Conservation (phyloP, 2,888 invertebrate genomes). For the Cenopis cana region DNA sequence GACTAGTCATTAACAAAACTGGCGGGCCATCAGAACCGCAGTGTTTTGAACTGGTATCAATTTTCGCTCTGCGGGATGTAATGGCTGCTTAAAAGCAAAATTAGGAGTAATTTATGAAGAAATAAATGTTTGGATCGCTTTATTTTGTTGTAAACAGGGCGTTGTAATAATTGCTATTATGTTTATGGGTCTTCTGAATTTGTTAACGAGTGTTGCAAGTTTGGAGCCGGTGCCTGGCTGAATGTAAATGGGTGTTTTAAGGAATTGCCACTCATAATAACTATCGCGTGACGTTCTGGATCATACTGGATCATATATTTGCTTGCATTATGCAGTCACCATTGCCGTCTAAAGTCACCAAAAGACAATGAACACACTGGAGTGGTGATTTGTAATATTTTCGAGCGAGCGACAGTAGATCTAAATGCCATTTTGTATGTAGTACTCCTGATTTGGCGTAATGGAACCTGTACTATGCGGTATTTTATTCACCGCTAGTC, state of each 20-base stretch:
- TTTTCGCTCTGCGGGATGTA: constrained; percentile 41
- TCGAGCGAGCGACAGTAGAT: no score
- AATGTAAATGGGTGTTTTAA: constrained; percentile 38
- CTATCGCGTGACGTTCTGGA: neutral
- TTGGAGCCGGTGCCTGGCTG: constrained; percentile 21
- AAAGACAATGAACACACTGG: no score
- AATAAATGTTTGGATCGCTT: constrained; percentile 34
- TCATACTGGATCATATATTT: neutral
- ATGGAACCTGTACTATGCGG: no score
- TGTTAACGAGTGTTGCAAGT: constrained; percentile 42
- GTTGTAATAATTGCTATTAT: constrained; percentile 44
- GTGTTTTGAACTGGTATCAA: constrained; percentile 43
- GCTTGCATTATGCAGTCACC: no score
- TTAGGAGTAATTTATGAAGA: constrained; percentile 30
- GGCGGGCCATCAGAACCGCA: constrained; percentile 38
- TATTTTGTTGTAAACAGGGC: constrained; percentile 43
- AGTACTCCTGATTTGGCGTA: no score
- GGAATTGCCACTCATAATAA: constrained; percentile 3
- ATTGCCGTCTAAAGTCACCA: no score
- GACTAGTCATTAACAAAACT: constrained; percentile 41
- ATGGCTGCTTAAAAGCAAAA: constrained; percentile 40
- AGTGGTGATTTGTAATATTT: no score
- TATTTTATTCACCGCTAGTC: no score
- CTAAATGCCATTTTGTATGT: no score
- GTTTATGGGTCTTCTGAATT: constrained; percentile 40